phyloP scores from a whole-genome alignment of 2,113 vertebrate species.

The Cyanoderma ruficeps region DNA sequence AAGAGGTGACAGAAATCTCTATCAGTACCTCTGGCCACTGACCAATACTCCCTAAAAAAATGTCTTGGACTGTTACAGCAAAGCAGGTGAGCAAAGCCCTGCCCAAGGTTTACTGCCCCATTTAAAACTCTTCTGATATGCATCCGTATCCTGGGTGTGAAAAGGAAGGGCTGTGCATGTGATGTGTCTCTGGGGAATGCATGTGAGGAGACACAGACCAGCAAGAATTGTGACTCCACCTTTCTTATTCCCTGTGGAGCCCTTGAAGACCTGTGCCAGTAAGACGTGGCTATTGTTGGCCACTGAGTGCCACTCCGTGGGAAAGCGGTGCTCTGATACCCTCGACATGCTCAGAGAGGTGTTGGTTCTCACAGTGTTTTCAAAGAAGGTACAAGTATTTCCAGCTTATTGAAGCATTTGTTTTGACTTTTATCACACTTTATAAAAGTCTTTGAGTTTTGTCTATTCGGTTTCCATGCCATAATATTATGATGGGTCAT shows the following conservation, averaged over 20 bases:
- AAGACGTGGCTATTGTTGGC: not conserved
- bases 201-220: not conserved
- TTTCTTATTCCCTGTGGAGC: not conserved
- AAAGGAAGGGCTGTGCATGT: not conserved
- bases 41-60: not conserved
- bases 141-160: not conserved
- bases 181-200: not conserved
- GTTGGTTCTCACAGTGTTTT: not conserved
- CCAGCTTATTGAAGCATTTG: slow-evolving; percentile 21
- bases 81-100: not conserved
- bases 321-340: not conserved
- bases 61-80: not conserved
- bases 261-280: not conserved
- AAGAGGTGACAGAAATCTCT: not conserved
- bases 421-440: slow-evolving; percentile 23
- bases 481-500: slow-evolving; percentile 40
- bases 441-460: slow-evolving; percentile 41
- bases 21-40: not conserved
- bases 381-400: slow-evolving; percentile 19
- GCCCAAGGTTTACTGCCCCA: not conserved
- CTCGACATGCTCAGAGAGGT: not conserved
- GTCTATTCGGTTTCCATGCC: slow-evolving; percentile 32
- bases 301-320: not conserved
- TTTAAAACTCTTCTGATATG: not conserved
- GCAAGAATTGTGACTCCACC: not conserved